Evolutionary conservation across 1,140 invertebrate species (phyloP).

Genomic region (Monochamus saltuarius): DNA sequence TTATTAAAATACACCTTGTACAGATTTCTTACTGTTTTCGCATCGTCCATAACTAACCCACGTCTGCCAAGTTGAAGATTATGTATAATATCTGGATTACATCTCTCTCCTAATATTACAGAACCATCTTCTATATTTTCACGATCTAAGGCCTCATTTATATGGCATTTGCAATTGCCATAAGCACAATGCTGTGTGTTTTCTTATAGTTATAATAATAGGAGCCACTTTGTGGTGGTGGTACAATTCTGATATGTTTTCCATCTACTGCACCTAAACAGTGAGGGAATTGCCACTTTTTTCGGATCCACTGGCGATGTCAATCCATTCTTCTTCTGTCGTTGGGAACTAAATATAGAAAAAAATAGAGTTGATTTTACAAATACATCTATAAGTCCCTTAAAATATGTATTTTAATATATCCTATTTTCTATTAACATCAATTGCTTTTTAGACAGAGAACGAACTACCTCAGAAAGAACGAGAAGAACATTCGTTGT

Average conservation of each 20-base stretch:
- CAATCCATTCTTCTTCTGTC: no score
- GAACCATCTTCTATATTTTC: conserved; percentile 18
- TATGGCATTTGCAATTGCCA: conserved; percentile 9
- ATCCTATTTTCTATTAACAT: no score
- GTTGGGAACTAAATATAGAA: no score
- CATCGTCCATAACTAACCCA: conserved; percentile 4
- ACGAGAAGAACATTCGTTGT: no score
- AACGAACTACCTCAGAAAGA: no score
- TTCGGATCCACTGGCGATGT: neutral
- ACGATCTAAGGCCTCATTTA: conserved; percentile 15
- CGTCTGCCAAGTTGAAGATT: conserved; percentile 13
- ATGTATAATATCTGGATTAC: conserved; percentile 13
- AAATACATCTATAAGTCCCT: no score
- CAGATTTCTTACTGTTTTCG: conserved; percentile 6
- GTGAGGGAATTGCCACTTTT: conserved; percentile 3
- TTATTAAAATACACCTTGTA: conserved; percentile 22
- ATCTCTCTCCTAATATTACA: conserved; percentile 17
- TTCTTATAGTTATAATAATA: conserved; percentile 58
- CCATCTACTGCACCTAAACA: conserved; percentile 14
- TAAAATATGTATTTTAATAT: no score
- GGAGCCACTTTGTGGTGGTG: conserved; percentile 40
- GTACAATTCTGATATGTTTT: conserved; percentile 38
- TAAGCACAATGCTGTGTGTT: conserved; percentile 52
- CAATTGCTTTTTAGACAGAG: no score
- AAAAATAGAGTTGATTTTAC: no score